phyloP scores from a whole-genome alignment of 2,888 invertebrate species.

The Caradrina clavipalpis region DNA sequence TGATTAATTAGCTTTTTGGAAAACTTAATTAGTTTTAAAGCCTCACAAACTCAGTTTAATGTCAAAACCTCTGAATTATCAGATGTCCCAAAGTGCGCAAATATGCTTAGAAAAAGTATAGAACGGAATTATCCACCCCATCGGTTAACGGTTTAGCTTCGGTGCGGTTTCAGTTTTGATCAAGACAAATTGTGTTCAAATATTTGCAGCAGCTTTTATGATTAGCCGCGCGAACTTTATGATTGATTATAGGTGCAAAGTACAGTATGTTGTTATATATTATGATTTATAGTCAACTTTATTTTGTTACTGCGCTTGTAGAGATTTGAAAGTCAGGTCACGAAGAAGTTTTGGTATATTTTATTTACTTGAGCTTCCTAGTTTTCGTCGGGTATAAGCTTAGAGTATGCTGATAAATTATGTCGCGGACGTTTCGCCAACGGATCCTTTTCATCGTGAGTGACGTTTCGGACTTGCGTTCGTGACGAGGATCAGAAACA shows the following conservation, averaged over 20 bases:
- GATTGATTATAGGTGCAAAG: slow-evolving; percentile 59
- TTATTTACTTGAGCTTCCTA: slow-evolving; percentile 7
- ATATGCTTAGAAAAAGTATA: slow-evolving; percentile 21
- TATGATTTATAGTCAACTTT: slow-evolving; percentile 37
- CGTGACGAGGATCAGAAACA: slow-evolving; percentile 57
- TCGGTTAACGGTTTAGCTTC: slow-evolving; percentile 19
- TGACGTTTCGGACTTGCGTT: slow-evolving; percentile 42
- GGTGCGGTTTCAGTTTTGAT: slow-evolving; percentile 46
- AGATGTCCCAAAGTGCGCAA: neutral
- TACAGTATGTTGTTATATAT: slow-evolving; percentile 46
- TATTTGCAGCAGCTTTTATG: slow-evolving; percentile 48
- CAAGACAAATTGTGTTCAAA: slow-evolving; percentile 61
- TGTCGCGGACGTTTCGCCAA: slow-evolving; percentile 39
- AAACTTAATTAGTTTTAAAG: slow-evolving; percentile 3
- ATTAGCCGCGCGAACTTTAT: slow-evolving; percentile 49
- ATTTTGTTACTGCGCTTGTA: slow-evolving; percentile 29
- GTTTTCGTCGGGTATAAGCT: slow-evolving; percentile 34
- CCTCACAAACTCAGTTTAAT: neutral
- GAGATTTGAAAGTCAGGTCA: slow-evolving; percentile 41
- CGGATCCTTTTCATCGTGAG: slow-evolving; percentile 48
- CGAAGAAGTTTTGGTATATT: slow-evolving; percentile 29
- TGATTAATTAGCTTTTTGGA: slow-evolving; percentile 7
- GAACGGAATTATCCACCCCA: slow-evolving; percentile 12
- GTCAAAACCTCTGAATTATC: neutral
- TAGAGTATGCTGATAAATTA: slow-evolving; percentile 50